Conservation (phyloP, 2,113 vertebrate genomes). For the Steatornis caripensis region DNA sequence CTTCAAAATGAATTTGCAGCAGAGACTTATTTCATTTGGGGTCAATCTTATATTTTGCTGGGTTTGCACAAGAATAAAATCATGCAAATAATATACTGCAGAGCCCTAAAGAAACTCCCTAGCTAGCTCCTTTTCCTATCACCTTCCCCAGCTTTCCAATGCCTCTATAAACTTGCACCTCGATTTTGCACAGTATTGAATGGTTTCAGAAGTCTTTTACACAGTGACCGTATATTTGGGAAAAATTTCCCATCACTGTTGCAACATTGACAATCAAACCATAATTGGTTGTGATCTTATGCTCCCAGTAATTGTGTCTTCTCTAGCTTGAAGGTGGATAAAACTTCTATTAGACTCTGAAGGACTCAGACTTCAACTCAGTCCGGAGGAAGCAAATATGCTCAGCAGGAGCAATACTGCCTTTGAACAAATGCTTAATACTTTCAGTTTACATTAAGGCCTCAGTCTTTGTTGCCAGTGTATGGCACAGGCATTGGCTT, state of each 20-base stretch:
- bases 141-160: background rate
- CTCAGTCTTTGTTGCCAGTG: background rate
- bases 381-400: background rate
- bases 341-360: slow-evolving; percentile 18
- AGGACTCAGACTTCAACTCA: background rate
- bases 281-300: slow-evolving; percentile 50
- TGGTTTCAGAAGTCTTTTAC: slow-evolving; percentile 16
- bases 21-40: background rate
- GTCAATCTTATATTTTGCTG: slow-evolving; percentile 35
- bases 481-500: background rate
- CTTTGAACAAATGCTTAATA: background rate
- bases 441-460: background rate
- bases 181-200: slow-evolving; percentile 5
- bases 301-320: slow-evolving; percentile 17
- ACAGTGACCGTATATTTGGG: background rate
- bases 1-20: background rate
- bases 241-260: background rate
- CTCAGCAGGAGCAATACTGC: background rate
- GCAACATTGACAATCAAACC: background rate
- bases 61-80: slow-evolving; percentile 13
- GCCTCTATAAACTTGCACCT: background rate
- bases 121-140: background rate
- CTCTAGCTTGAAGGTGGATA: background rate
- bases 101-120: background rate
- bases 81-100: slow-evolving; percentile 25